Conservation (phyloP, 2,888 invertebrate genomes). For the Coelinius sp. region DNA sequence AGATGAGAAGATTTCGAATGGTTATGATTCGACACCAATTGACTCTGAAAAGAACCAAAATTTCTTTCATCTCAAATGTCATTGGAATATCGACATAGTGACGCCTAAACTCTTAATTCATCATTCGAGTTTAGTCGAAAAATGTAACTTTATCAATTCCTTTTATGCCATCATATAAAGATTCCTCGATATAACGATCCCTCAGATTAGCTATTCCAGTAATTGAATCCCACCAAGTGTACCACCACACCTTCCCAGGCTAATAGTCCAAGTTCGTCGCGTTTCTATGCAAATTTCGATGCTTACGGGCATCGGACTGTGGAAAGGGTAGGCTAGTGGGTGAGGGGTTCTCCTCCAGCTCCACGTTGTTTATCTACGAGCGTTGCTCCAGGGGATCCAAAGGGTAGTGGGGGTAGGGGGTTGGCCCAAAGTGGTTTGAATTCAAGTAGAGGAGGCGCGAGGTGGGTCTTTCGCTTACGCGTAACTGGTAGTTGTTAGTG, state of each 20-base stretch:
- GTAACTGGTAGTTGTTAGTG: slow-evolving; percentile 64
- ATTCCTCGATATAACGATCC: slow-evolving; percentile 35
- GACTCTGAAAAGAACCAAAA: not conserved
- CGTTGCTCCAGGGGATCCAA: slow-evolving; percentile 3
- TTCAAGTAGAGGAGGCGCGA: slow-evolving; percentile 27
- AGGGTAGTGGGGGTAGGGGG: not conserved
- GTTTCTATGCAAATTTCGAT: slow-evolving; percentile 66
- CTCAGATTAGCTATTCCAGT: slow-evolving; percentile 57
- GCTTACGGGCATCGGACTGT: slow-evolving; percentile 58
- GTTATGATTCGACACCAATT: not conserved
- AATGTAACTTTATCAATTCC: too few species aligned
- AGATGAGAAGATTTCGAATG: not conserved
- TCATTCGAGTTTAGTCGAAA: too few species aligned
- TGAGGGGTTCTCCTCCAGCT: slow-evolving; percentile 48
- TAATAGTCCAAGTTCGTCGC: slow-evolving; percentile 66
- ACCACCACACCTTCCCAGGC: slow-evolving; percentile 53
- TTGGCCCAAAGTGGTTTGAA: slow-evolving; percentile 1
- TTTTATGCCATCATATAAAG: slow-evolving; percentile 26
- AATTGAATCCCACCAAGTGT: slow-evolving; percentile 55
- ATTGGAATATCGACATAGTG: too few species aligned
- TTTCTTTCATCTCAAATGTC: not conserved
- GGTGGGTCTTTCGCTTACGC: slow-evolving; percentile 58
- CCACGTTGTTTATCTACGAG: slow-evolving; percentile 61
- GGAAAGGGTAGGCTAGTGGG: slow-evolving; percentile 14
- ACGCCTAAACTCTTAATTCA: too few species aligned